Evolutionary conservation across 2,888 invertebrate genomes (phyloP).

Genomic region (Arctia plantaginis): DNA sequence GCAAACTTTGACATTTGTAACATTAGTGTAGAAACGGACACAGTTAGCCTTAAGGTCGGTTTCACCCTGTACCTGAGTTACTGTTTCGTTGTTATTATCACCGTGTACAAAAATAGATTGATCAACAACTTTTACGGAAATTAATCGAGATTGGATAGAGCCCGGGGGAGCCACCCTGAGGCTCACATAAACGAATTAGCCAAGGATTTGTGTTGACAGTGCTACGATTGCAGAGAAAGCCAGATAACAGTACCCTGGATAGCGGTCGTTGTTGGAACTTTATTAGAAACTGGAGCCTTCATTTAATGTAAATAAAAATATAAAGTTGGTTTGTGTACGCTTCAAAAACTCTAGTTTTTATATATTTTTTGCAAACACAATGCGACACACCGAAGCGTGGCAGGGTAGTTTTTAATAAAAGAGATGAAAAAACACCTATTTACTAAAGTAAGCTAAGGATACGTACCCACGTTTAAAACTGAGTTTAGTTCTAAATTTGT

Average conservation of each 20-base stretch:
- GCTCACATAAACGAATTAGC: slow-evolving; percentile 34
- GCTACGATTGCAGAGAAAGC: slow-evolving; percentile 1
- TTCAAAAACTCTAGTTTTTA: too few species aligned
- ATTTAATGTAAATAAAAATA: background rate
- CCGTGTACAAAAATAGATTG: slow-evolving; percentile 18
- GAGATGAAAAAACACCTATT: background rate
- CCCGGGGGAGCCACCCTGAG: slow-evolving; percentile 11
- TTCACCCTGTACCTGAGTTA: background rate
- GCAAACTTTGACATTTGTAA: too few species aligned
- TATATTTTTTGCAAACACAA: too few species aligned
- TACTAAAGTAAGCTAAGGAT: background rate
- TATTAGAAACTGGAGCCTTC: background rate
- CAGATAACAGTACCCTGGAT: background rate
- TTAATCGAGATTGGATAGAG: slow-evolving; percentile 15
- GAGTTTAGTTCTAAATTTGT: too few species aligned
- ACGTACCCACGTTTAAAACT: too few species aligned
- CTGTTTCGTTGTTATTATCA: background rate
- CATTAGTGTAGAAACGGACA: background rate
- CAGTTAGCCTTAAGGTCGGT: background rate
- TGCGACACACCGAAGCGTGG: too few species aligned
- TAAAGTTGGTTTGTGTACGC: too few species aligned
- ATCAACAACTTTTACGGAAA: slow-evolving; percentile 15
- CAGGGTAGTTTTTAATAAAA: background rate
- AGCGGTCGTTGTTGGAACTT: background rate
- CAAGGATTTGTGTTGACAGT: slow-evolving; percentile 26